Evolutionary conservation across 2,113 vertebrate species (phyloP), one percentile per base, ranked within the genome.

Genomic region (Melierax canorus): DNA sequence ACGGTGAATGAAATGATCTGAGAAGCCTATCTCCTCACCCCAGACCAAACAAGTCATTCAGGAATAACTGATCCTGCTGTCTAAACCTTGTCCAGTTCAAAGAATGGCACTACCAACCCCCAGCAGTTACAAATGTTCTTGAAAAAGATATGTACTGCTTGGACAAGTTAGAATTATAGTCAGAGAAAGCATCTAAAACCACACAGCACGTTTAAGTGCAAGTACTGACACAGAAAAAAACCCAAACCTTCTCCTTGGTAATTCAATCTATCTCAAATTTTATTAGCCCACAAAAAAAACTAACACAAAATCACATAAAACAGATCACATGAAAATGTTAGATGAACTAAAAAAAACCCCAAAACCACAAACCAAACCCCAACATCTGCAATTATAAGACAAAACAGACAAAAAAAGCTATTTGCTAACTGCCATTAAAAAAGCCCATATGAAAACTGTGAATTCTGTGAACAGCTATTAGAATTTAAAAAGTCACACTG

Each of bases 141-240:
- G 62, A 20, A 29, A 69, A 51, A 46, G 34, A 26, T 1, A 20
- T 0, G 0, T 12, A n/a, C 18, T 69, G 11, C 23, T 66, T 29
- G 20, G 36, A 32, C 29, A 46, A 80, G 38, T 43, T 6, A 62
- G 51, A 87, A 62, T 36, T 51, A 15, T 4, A 56, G 29, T 24
- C 51, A 55, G 36, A 74, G 36, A 72, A 76, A 27, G 6, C 41
- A 84, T 27, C 58, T 77, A 32, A 88, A 77, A 48, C 34, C 45
- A 78, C 30, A 76, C 8, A 15, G 7, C 8, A 26, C 20, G 27
- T 22, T 56, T 76, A 88, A 62, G 16, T 17, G 20, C 24, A 39
- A 43, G 11, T 21, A 51, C 11, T n/a, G 10, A 50, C 64, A 45
- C 7, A 55, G 46, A 56, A 41, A 74, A 39, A 55, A 39, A 5